Percentiles rank a stretch among this genome's conserved stretches.
These are phyloP conservation scores for Prolemur simus DNA, from an alignment of 2,113 vertebrate species.

Conservation along the genomic window DNA sequence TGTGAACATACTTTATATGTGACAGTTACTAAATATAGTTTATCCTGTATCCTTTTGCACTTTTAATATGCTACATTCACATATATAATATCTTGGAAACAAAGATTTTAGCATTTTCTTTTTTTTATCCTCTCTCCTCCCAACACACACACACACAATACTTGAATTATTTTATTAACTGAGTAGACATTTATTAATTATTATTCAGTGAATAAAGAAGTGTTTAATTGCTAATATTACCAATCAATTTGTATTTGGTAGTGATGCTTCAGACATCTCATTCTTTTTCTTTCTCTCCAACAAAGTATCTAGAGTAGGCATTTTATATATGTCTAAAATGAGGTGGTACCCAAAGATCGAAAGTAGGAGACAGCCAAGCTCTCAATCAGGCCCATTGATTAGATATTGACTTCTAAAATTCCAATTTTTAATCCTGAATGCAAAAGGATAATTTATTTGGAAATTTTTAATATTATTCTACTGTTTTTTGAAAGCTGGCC, in stretches of 20 bases:
- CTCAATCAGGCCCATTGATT: background rate
- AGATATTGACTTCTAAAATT: background rate
- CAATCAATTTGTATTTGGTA: background rate
- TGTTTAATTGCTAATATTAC: background rate
- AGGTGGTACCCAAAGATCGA: background rate
- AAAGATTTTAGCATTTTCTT: background rate
- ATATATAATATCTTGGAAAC: background rate
- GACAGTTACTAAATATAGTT: background rate
- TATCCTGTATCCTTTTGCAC: background rate
- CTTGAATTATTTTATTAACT: constrained; percentile 21
- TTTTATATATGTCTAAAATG: background rate
- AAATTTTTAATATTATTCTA: background rate
- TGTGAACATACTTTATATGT: background rate
- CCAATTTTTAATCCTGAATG: background rate
- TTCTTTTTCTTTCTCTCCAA: background rate
- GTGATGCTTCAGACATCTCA: background rate
- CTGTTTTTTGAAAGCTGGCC: background rate
- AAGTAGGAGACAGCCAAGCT: background rate
- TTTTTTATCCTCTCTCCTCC: background rate
- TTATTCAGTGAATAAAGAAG: background rate
- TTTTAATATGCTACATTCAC: constrained; percentile 11
- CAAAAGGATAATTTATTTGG: background rate
- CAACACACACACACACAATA: background rate
- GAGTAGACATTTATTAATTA: background rate
- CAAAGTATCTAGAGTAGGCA: background rate